Conservation (phyloP, 2,113 vertebrate genomes). For the Fukomys damarensis region DNA sequence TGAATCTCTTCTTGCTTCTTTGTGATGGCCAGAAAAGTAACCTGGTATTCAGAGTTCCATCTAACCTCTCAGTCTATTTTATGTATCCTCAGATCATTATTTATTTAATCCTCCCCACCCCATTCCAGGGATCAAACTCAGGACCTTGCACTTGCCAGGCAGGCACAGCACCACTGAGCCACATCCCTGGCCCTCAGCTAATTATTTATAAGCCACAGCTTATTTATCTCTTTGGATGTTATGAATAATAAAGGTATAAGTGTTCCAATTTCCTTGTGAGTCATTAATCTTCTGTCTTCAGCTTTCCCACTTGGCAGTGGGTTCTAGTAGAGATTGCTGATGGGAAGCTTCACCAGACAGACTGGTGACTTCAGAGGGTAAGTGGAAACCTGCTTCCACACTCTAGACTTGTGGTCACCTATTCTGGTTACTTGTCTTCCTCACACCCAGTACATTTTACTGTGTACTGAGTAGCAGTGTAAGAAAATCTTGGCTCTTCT, state of each 20-base stretch:
- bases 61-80: background rate
- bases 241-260: background rate
- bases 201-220: background rate
- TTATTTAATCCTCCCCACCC: background rate
- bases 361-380: background rate
- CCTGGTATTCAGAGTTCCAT: background rate
- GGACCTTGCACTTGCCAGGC: too few relatives aligned
- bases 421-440: background rate
- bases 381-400: background rate
- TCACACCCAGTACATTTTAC: background rate
- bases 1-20: background rate
- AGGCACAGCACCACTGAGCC: too few relatives aligned
- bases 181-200: too few relatives aligned
- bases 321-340: background rate
- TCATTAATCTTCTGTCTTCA: background rate
- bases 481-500: background rate
- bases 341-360: background rate
- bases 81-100: background rate
- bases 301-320: background rate
- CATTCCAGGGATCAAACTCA: too few relatives aligned
- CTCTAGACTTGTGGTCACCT: background rate
- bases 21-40: background rate
- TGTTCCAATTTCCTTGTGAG: background rate
- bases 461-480: background rate
- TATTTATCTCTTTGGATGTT: background rate